Evolutionary conservation across 2,113 vertebrate genomes (phyloP), one percentile per base, ranked within the genome.

Genomic region (Odobenus rosmarus): DNA sequence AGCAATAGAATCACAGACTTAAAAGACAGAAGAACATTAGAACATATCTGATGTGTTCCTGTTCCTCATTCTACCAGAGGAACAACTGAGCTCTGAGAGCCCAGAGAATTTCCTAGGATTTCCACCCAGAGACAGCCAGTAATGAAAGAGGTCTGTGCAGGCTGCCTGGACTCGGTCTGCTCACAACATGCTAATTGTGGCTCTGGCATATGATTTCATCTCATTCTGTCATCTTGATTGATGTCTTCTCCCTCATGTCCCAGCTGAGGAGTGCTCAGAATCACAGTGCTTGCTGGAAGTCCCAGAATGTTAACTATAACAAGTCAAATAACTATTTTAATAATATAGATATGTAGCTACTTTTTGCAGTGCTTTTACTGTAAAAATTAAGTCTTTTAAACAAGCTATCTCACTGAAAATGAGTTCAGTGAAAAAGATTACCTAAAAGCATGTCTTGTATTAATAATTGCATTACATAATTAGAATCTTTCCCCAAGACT

Each of bases 21-120:
- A 33, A 46, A 46, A 69, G 31, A 74, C 8, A n/a, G 16, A 49
- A 77, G 11, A 86, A 7, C 33, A 5, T 36, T 39, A n/a, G 6
- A 77, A 42, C 1, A 1, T 19, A 55, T 28, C 15, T 18, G 1
- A 1, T 5, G 6, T 7, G 23, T 28, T 46, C 28, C 53, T 12
- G n/a, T 6, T 71, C 62, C 36, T 36, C 36, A 0, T 64, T 23
- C 28, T 24, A n/a, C 39, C n/a, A 18, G 10, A 19, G 42, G 72
- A 59, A 72, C 18, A 21, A 26, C 33, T 26, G 79, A 74, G 2
- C 2, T 14, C 49, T 24, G 18, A 67, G 14, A 15, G 5, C 5
- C 24, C 10, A 31, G 14, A 28, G 21, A 10, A 2, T 57, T 67
- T 85, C 36, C 92, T 24, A 11, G n/a, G 8, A 8, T 80, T 46